Base-by-base conservation (phyloP, 2,797 vertebrate genomes). In the Dendrocincla tyrannina region DNA sequence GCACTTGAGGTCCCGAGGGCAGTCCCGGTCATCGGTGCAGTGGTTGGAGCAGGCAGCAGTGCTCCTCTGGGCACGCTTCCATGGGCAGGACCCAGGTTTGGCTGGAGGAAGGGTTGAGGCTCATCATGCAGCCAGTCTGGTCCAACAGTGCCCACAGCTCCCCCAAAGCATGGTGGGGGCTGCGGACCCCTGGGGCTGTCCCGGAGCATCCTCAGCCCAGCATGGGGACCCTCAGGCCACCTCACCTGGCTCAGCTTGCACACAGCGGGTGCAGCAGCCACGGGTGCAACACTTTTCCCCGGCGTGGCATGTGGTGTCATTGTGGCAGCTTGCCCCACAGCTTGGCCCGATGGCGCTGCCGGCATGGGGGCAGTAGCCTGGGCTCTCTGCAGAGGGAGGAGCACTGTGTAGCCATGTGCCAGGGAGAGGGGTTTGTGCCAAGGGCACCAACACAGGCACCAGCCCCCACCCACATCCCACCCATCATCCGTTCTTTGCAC, bases 401-500 rank as follows among this genome's bases (percentile, higher is more conserved):
- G n/a, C 8, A 67, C 60, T 3, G 2, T 64, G 46, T 3, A 6
- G 41, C 72, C 1, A 0, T 1, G 7, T 42, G 49, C 35, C 67
- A 1, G 18, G 39, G 18, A 39, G 35, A 0, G 13, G 25, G 19
- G 41, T 59, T 41, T 1, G 0, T 67, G 41, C 25, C 17, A 6
- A 10, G 24, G 60, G 6, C 52, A 63, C 53, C 3, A 0, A 9
- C 6, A 11, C 1, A 1, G 35, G 10, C 53, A 42, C 49, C 5
- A 0, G 33, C 18, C 41, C 35, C 76, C 2, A 0, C 37, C 63
- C 14, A 4, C 47, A 73, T 23, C 91, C 82, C 82, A 37, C 39
- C 59, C 66, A 0, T 7, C 2, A 0, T 66, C 76, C 9, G 0
- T 32, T 3, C 7, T 73, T 72, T 2, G 0, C 0, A 0, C 50